Evolutionary conservation across 2,113 vertebrate species (phyloP).

Genomic region (Phrynosoma platyrhinos): DNA sequence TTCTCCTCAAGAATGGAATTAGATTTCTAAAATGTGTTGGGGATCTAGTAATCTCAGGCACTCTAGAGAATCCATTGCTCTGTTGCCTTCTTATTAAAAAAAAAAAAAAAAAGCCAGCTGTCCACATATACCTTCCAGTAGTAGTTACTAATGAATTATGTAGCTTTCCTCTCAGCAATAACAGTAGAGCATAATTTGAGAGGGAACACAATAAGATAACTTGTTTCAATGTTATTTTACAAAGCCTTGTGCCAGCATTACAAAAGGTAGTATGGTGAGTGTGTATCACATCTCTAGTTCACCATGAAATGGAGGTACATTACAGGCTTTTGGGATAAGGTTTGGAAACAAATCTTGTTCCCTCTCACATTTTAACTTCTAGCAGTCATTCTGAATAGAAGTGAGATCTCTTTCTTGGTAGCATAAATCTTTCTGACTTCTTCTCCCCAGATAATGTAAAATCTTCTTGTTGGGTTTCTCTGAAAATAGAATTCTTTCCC

Average conservation of each 20-base stretch:
- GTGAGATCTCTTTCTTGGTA: background rate
- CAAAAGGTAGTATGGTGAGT: background rate
- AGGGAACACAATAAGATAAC: background rate
- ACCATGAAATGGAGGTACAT: background rate
- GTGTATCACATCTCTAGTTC: background rate
- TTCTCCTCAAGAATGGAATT: background rate
- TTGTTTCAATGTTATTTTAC: conserved; percentile 25
- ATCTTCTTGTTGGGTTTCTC: background rate
- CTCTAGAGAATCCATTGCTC: background rate
- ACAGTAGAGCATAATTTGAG: conserved; percentile 12
- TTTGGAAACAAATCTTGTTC: conserved; percentile 34
- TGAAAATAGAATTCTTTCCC: background rate
- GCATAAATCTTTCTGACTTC: conserved; percentile 23
- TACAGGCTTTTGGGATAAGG: background rate
- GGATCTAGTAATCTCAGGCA: background rate
- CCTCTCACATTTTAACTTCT: conserved; percentile 19
- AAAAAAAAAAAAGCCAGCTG: background rate
- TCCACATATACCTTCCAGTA: background rate
- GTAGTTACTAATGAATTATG: background rate
- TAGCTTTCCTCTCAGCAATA: background rate
- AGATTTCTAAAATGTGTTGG: background rate
- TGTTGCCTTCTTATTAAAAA: too few species aligned
- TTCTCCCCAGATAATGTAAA: conserved; percentile 26
- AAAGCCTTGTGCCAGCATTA: background rate
- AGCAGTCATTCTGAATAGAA: background rate